phyloP scores from a whole-genome alignment of 2,113 vertebrate genomes.

The Lophius piscatorius region DNA sequence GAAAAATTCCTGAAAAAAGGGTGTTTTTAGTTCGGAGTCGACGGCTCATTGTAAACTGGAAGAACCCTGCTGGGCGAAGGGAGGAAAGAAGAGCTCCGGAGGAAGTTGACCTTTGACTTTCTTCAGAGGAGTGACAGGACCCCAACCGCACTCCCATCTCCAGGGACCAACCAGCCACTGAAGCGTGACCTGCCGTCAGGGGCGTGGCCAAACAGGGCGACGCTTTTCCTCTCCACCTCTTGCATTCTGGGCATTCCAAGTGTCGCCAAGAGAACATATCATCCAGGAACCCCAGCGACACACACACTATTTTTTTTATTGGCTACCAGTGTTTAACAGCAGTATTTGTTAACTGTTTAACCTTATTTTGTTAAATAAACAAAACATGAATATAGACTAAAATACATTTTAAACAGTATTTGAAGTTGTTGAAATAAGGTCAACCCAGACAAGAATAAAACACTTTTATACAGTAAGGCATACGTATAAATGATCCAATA shows the following conservation, averaged over 20 bases:
- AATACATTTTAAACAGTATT: no score
- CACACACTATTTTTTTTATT: no score
- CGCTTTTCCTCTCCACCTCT: conserved; percentile 35
- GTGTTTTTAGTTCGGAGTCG: conserved; percentile 26
- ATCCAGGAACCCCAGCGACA: conserved; percentile 31
- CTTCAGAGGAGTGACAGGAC: conserved; percentile 75
- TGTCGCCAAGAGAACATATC: conserved; percentile 57
- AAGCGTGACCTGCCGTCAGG: conserved; percentile 71
- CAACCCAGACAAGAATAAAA: not conserved
- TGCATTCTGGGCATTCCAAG: conserved; percentile 79
- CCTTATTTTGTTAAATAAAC: no score
- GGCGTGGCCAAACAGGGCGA: conserved; percentile 47
- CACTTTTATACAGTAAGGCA: no score
- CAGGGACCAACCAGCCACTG: conserved; percentile 64
- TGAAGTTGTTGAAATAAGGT: no score
- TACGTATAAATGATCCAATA: no score
- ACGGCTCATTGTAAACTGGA: conserved; percentile 33
- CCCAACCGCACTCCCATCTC: conserved; percentile 73
- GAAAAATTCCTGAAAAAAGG: conserved; percentile 18
- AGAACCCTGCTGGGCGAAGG: conserved; percentile 53
- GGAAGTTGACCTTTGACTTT: conserved; percentile 73
- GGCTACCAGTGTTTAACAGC: no score
- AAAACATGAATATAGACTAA: no score
- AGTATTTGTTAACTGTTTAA: no score
- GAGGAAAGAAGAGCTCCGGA: conserved; percentile 71